Conservation (phyloP, 2,113 vertebrate genomes). For the Ptychochromis oligacanthus region DNA sequence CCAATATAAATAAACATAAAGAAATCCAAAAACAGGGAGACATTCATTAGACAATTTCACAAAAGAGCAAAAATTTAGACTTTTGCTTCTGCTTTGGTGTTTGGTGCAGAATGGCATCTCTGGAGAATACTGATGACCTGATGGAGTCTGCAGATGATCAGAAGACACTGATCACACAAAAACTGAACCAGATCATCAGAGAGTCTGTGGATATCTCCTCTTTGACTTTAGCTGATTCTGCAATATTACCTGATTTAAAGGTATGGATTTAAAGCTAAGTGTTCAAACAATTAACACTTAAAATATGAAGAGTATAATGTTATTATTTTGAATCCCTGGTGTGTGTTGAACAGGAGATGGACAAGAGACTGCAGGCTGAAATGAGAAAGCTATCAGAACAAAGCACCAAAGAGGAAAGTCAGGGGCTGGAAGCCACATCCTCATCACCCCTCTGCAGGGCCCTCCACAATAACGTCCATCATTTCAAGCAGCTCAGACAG, state of each 20-base stretch:
- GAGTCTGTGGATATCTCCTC: constrained; percentile 72
- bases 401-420: constrained; percentile 50
- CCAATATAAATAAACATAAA: neutral
- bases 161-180: constrained; percentile 66
- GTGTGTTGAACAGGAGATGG: constrained; percentile 50
- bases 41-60: neutral
- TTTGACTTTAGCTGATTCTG: constrained; percentile 64
- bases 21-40: too few species aligned
- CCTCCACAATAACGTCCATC: constrained; percentile 64
- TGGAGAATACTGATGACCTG: constrained; percentile 74
- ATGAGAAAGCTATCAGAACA: constrained; percentile 73
- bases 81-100: neutral
- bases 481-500: constrained; percentile 75
- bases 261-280: constrained; percentile 47
- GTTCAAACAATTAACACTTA: neutral
- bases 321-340: neutral
- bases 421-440: constrained; percentile 66
- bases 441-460: constrained; percentile 61
- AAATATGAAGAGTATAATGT: neutral
- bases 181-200: constrained; percentile 65
- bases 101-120: constrained; percentile 77
- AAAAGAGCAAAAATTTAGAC: neutral
- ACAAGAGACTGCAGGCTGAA: constrained; percentile 57
- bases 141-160: constrained; percentile 78
- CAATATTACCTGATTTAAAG: constrained; percentile 60